Percentiles rank a stretch among this genome's conserved stretches.
phyloP scores from a whole-genome alignment of 2,113 vertebrate species.

The Puma concolor region DNA sequence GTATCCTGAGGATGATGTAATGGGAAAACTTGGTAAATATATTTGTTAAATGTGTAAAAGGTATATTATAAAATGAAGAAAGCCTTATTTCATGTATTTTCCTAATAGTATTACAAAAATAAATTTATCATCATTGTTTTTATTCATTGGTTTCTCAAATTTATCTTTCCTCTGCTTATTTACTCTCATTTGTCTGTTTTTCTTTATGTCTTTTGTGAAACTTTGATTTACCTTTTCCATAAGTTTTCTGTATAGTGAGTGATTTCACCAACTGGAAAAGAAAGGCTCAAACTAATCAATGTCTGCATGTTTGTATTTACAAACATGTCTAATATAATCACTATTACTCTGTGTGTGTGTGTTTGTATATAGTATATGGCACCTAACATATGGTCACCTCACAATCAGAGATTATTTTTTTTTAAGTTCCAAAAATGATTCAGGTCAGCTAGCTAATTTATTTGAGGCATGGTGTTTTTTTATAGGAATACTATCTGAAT shows the following conservation, averaged over 20 bases:
- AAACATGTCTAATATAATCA: not conserved
- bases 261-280: conserved; percentile 4
- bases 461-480: not conserved
- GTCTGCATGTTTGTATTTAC: not conserved
- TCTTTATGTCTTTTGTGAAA: not conserved
- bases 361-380: not conserved
- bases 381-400: not conserved
- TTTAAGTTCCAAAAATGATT: not conserved
- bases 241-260: not conserved
- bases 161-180: not conserved
- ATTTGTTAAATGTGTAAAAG: not conserved
- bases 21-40: not conserved
- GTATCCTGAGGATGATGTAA: not conserved
- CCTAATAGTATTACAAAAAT: not conserved
- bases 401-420: not conserved
- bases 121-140: not conserved
- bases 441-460: not conserved
- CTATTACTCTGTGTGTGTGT: not conserved
- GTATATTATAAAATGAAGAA: not conserved
- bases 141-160: not conserved
- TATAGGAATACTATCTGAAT: not conserved
- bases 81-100: not conserved
- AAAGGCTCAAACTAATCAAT: not conserved
- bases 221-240: not conserved
- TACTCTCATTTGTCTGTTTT: not conserved